A percentile compares a stretch with the other conserved stretches of the same genome.
phyloP scores from a whole-genome alignment of 2,888 invertebrate species.

The Diloba caeruleocephala region DNA sequence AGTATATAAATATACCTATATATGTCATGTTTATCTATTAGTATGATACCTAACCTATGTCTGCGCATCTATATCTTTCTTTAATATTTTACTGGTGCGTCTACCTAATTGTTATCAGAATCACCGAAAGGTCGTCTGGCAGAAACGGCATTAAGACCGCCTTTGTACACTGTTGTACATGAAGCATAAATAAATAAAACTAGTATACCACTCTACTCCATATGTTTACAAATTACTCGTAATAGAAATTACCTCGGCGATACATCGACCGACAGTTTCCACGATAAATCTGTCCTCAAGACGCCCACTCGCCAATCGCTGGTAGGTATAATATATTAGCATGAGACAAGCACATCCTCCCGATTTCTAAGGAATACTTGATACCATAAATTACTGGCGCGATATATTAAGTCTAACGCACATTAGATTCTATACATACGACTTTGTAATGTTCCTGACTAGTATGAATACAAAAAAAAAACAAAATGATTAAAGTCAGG shows the following conservation, averaged over 20 bases:
- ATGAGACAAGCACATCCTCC: slow-evolving; percentile 49
- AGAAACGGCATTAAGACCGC: too few species aligned
- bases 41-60: too few species aligned
- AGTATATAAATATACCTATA: too few species aligned
- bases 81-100: too few species aligned
- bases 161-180: too few species aligned
- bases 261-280: slow-evolving; percentile 31
- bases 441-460: slow-evolving; percentile 7
- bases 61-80: too few species aligned
- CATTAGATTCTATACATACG: slow-evolving; percentile 27
- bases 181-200: too few species aligned
- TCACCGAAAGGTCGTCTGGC: too few species aligned
- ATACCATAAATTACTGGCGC: slow-evolving; percentile 44
- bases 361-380: slow-evolving; percentile 20
- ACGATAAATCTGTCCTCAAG: slow-evolving; percentile 56
- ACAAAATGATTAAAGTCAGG: too few species aligned
- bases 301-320: slow-evolving; percentile 50
- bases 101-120: too few species aligned
- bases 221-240: slow-evolving; percentile 34
- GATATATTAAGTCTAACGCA: slow-evolving; percentile 24
- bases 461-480: too few species aligned
- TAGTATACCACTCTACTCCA: slow-evolving; percentile 4
- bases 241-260: slow-evolving; percentile 24
- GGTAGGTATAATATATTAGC: slow-evolving; percentile 38
- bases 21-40: too few species aligned